phyloP scores from a whole-genome alignment of 1,140 invertebrate genomes.

The Ctenoplectra terminalis region DNA sequence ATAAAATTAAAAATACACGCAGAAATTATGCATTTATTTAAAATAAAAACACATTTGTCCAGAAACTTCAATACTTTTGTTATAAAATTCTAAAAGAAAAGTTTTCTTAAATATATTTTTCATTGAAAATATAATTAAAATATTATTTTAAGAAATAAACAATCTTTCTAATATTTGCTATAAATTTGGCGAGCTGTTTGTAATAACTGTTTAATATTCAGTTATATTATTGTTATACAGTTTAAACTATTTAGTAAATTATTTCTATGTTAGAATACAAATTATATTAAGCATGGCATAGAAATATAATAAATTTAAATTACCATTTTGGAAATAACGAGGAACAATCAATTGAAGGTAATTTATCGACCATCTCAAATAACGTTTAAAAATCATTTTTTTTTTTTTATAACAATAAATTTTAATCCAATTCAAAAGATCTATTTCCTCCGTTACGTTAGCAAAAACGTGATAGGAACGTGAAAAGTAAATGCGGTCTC shows the following conservation, averaged over 20 bases:
- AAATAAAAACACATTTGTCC: not conserved
- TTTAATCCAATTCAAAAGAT: not conserved
- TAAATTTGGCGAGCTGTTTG: no score
- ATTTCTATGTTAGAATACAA: not conserved
- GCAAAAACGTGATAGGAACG: no score
- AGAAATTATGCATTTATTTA: not conserved
- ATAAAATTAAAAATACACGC: no score
- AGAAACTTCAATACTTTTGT: no score
- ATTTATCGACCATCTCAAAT: not conserved
- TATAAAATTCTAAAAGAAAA: no score
- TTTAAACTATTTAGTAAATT: no score
- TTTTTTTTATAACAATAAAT: constrained; percentile 75
- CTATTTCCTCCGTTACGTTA: no score
- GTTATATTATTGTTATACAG: no score
- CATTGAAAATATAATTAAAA: not conserved
- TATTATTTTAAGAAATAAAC: not conserved
- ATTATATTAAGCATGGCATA: not conserved
- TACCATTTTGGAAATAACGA: constrained; percentile 26
- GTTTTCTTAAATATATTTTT: no score
- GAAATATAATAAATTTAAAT: not conserved
- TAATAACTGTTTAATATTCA: no score
- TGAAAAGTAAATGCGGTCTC: not conserved
- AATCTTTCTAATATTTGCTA: not conserved
- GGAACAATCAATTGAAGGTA: constrained; percentile 6
- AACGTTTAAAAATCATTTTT: constrained; percentile 75